Base-by-base conservation (phyloP, 64 coral and sea anemone species). In the Orbicella faveolata region DNA sequence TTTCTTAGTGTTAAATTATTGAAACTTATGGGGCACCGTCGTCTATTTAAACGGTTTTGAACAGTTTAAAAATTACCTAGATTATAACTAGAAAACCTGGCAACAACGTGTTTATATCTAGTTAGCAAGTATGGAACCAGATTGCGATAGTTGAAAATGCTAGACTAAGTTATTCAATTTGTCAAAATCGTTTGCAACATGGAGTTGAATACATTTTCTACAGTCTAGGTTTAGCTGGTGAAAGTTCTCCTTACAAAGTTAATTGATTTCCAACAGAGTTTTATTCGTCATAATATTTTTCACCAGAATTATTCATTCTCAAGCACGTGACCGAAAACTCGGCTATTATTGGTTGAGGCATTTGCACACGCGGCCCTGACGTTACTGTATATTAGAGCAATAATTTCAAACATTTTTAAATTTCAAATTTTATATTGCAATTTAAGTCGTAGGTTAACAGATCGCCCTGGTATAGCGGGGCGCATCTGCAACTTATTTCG, bases 341-440 rank as follows among this genome's bases (percentile, higher is more conserved):
- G 9, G 61, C 63, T 83, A 16, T 67, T 25, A 68, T 51, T 66
- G 62, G 61, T 70, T 70, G 11, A 25, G 9, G n/a, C 67, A 20
- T 9, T 70, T n/a, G 26, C 61, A 67, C 0, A 65, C 59, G 44
- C 59, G 23, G 9, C 0, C 11, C 36, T 83, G 19, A 67, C 35
- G 35, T 67, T 59, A 82, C 33, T 82, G 55, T 83, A 67, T 67
- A 67, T 34, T 20, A 67, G 30, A 61, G 34, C 11, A 82, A 66
- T 83, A 39, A 64, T 83, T 83, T 35, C 18, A 36, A 68, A 68
- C 9, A 0, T 37, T 83, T 83, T 83, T 83, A 21, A 65, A 67
- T 37, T 83, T 48, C 80, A 83, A 83, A 67, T 83, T 83, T 83
- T 83, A 66, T 83, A 83, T 63, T 67, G 18, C 61, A 83, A 66